These are phyloP conservation scores for Chaetura pelagica DNA, from an alignment of 2,113 vertebrate genomes.

Conservation along the genomic window DNA sequence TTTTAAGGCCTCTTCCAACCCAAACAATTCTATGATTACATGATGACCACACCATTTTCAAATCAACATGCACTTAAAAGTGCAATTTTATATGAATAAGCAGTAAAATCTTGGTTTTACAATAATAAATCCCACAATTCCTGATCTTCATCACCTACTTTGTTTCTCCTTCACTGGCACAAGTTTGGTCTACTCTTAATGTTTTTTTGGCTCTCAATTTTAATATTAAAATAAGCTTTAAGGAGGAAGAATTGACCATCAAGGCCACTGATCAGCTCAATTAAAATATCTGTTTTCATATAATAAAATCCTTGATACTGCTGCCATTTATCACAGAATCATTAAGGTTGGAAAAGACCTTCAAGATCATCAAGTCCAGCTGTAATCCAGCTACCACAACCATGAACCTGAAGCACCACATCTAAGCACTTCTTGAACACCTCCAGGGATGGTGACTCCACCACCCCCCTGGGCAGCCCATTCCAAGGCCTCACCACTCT, in stretches of 20 bases:
- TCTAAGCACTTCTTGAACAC: no score
- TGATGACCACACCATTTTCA: background rate
- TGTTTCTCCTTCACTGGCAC: background rate
- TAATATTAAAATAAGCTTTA: background rate
- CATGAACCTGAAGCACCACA: no score
- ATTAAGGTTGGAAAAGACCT: no score
- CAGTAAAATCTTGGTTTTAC: background rate
- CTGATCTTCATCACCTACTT: background rate
- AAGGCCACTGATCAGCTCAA: background rate
- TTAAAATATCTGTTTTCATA: background rate
- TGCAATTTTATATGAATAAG: background rate
- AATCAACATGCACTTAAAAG: background rate
- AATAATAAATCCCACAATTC: background rate
- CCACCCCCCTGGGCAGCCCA: no score
- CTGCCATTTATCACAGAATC: background rate
- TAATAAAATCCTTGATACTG: background rate
- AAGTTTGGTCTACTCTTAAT: background rate
- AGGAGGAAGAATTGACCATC: background rate
- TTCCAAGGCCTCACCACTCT: no score
- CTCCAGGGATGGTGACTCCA: no score
- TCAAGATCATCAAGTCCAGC: no score
- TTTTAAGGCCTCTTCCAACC: no score
- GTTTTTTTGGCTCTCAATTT: background rate
- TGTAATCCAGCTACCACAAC: no score
- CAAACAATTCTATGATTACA: no score